Conservation (phyloP, 2,797 vertebrate species). For the Eidolon dupreanum region DNA sequence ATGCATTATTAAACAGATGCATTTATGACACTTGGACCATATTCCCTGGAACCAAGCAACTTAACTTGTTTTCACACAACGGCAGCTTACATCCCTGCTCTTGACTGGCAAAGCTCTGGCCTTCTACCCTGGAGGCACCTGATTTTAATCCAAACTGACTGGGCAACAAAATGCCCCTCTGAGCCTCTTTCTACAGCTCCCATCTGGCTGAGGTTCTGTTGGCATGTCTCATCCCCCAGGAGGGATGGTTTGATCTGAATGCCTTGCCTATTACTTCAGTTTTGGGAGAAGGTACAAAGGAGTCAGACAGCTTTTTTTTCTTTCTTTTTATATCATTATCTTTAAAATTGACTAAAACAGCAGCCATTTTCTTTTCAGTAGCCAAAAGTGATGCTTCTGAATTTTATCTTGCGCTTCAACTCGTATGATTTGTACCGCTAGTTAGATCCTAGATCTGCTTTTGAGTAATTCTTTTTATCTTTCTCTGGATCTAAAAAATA, state of each 20-base stretch:
- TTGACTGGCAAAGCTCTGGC: slow-evolving; percentile 46
- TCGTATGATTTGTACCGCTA: neutral
- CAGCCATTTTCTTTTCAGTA: slow-evolving; percentile 72
- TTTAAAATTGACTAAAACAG: slow-evolving; percentile 67
- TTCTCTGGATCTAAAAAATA: slow-evolving; percentile 30
- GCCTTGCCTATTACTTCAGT: slow-evolving; percentile 19
- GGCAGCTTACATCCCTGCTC: slow-evolving; percentile 54
- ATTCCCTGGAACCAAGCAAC: slow-evolving; percentile 38
- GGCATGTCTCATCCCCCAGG: slow-evolving; percentile 49
- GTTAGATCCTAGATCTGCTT: neutral
- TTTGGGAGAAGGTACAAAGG: slow-evolving; percentile 60
- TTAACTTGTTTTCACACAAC: slow-evolving; percentile 67
- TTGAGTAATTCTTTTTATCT: slow-evolving; percentile 11
- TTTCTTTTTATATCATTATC: slow-evolving; percentile 38
- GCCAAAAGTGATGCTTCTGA: slow-evolving; percentile 43
- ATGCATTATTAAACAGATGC: slow-evolving; percentile 78
- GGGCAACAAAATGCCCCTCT: slow-evolving; percentile 66
- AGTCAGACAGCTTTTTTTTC: slow-evolving; percentile 1
- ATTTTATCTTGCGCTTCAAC: slow-evolving; percentile 43
- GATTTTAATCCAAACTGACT: slow-evolving; percentile 74
- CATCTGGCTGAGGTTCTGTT: slow-evolving; percentile 71
- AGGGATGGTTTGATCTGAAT: slow-evolving; percentile 41
- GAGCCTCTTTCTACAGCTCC: slow-evolving; percentile 51
- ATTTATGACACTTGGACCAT: slow-evolving; percentile 30
- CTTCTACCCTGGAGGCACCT: slow-evolving; percentile 66